Conservation (phyloP, 2,888 invertebrate species). For the Rhyacophila evoluta region DNA sequence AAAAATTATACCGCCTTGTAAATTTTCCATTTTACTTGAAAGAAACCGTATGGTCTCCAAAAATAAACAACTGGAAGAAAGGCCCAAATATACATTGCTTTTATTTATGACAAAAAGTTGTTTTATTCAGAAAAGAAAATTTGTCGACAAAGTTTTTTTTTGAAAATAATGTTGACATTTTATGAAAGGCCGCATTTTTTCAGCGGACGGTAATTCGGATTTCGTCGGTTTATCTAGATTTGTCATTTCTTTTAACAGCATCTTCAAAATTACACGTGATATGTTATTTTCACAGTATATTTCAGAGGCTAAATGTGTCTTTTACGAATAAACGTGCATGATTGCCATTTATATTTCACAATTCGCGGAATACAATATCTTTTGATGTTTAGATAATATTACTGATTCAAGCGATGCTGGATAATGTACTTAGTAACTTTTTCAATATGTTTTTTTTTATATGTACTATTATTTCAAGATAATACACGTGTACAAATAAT, state of each 20-base stretch:
- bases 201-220: neutral
- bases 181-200: constrained; percentile 11
- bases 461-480: too few species aligned
- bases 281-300: neutral
- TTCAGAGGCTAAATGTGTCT: too few species aligned
- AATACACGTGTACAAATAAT: too few species aligned
- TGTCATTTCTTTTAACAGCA: constrained; percentile 18
- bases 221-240: constrained; percentile 16
- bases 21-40: constrained; percentile 1
- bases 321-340: too few species aligned
- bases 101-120: constrained; percentile 16
- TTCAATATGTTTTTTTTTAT: too few species aligned
- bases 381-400: too few species aligned
- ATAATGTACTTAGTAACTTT: too few species aligned
- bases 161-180: constrained; percentile 22
- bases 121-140: constrained; percentile 14
- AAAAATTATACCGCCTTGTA: neutral
- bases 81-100: neutral
- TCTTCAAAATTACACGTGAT: neutral
- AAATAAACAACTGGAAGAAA: constrained; percentile 9
- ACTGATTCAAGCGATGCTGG: too few species aligned
- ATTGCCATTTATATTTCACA: too few species aligned
- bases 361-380: too few species aligned
- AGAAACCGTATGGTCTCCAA: constrained; percentile 8
- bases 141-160: constrained; percentile 6